These are phyloP conservation scores for Paradisaea rubra DNA, from an alignment of 2,113 vertebrate species.

Conservation along the genomic window DNA sequence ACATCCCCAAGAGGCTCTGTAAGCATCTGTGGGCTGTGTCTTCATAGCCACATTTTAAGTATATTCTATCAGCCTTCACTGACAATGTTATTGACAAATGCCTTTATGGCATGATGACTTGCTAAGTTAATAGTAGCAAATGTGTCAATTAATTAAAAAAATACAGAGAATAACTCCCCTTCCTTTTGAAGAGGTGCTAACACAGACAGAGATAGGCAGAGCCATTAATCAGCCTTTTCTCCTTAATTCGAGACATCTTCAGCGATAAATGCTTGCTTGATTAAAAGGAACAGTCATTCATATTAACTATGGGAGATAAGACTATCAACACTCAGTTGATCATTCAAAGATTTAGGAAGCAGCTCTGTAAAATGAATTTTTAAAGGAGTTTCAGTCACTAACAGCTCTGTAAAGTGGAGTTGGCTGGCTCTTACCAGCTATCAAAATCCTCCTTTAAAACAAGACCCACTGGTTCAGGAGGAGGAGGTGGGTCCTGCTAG, in stretches of 20 bases:
- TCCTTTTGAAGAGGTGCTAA: neutral
- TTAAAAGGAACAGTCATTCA: neutral
- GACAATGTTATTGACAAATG: conserved; percentile 15
- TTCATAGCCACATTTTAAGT: neutral
- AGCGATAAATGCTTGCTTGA: neutral
- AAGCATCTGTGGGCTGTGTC: neutral
- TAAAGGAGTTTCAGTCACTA: neutral
- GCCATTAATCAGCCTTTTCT: conserved; percentile 7
- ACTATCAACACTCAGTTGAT: neutral
- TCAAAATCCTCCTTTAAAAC: neutral
- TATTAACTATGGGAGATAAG: conserved; percentile 18
- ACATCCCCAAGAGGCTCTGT: neutral
- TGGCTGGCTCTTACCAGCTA: neutral
- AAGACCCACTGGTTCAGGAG: neutral
- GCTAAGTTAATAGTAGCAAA: neutral
- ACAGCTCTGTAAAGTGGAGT: neutral
- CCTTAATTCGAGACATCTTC: neutral
- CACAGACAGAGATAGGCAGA: neutral
- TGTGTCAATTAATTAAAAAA: neutral
- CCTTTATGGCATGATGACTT: neutral
- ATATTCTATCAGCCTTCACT: neutral
- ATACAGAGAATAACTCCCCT: neutral
- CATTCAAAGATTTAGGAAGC: neutral
- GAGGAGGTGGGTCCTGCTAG: neutral
- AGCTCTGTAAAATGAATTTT: neutral